Percentiles rank a stretch among this genome's conserved stretches.
These are phyloP conservation scores for Beroe ovata DNA, from an alignment of 37 sponge, comb jelly and placozoan species.

Conservation along the genomic window DNA sequence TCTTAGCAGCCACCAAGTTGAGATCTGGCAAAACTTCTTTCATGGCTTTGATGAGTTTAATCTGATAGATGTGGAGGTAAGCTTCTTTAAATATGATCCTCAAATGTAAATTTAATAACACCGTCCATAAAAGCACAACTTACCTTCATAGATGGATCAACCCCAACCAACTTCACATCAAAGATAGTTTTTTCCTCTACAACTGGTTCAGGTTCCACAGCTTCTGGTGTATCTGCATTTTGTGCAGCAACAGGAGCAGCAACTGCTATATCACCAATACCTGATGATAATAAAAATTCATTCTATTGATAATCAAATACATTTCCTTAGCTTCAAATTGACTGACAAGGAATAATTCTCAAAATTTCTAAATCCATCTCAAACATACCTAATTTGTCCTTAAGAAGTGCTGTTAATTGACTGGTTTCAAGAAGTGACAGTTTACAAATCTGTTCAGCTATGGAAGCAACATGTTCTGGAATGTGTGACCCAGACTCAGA, in stretches of 20 bases:
- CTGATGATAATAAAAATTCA: background rate
- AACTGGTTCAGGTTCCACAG: conserved; percentile 5
- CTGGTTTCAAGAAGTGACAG: conserved; percentile 26
- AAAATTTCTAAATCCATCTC: too few species aligned
- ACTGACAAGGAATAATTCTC: too few species aligned
- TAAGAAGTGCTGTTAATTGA: conserved; percentile 24
- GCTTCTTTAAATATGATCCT: background rate
- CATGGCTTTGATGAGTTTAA: conserved; percentile 48
- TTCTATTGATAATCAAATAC: background rate
- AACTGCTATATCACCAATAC: conserved; percentile 54
- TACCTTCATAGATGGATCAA: conserved; percentile 26
- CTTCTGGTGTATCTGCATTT: background rate
- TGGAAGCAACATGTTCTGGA: conserved; percentile 8
- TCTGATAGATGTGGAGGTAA: too few species aligned
- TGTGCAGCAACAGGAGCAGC: conserved; percentile 51
- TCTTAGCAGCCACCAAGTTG: conserved; percentile 58
- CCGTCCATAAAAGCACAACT: background rate
- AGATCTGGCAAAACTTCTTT: conserved; percentile 29
- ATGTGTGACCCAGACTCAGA: background rate
- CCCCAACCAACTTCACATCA: conserved; percentile 10
- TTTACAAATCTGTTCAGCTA: conserved; percentile 36
- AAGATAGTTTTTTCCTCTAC: conserved; percentile 43
- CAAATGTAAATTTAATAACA: background rate
- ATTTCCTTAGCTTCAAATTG: background rate
- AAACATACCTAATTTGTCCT: conserved; percentile 13